A percentile compares a stretch with the other conserved stretches of the same genome.
phyloP scores from a whole-genome alignment of 1,140 invertebrate species.

The Nylanderia fulva region DNA sequence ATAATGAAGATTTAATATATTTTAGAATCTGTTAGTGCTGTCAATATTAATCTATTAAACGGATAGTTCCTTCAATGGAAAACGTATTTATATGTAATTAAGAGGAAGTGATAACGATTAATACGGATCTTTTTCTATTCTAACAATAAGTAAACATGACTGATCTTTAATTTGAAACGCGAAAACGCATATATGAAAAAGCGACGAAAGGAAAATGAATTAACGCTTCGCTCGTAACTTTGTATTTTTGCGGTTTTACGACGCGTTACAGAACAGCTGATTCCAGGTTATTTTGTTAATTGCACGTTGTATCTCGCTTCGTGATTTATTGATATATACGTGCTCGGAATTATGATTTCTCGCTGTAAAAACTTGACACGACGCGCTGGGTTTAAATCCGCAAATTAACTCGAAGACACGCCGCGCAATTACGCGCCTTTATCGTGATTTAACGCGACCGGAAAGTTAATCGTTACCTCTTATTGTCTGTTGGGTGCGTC shows the following conservation, averaged over 20 bases:
- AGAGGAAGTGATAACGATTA: background rate
- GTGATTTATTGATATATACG: slow-evolving; percentile 48
- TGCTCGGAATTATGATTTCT: slow-evolving; percentile 59
- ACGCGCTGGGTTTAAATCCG: slow-evolving; percentile 22
- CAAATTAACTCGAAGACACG: slow-evolving; percentile 52
- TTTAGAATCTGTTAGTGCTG: background rate
- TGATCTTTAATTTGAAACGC: background rate
- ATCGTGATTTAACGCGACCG: slow-evolving; percentile 68
- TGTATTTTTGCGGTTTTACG: background rate
- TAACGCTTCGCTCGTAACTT: slow-evolving; percentile 6
- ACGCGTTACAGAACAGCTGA: background rate
- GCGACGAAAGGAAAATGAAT: background rate
- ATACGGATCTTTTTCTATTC: background rate
- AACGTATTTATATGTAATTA: slow-evolving; percentile 15
- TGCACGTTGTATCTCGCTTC: background rate
- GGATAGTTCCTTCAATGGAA: background rate
- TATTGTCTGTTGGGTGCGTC: background rate
- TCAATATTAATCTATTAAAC: background rate
- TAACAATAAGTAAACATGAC: background rate
- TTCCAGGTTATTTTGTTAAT: slow-evolving; percentile 32
- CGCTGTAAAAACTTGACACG: slow-evolving; percentile 22
- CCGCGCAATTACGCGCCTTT: slow-evolving; percentile 58
- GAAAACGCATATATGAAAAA: background rate
- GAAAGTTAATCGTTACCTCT: slow-evolving; percentile 60
- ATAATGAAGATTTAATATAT: background rate